Percentiles rank a stretch among this genome's conserved stretches.
Conservation (phyloP, 2,797 vertebrate genomes). For the Hippopotamyrus pictus region DNA sequence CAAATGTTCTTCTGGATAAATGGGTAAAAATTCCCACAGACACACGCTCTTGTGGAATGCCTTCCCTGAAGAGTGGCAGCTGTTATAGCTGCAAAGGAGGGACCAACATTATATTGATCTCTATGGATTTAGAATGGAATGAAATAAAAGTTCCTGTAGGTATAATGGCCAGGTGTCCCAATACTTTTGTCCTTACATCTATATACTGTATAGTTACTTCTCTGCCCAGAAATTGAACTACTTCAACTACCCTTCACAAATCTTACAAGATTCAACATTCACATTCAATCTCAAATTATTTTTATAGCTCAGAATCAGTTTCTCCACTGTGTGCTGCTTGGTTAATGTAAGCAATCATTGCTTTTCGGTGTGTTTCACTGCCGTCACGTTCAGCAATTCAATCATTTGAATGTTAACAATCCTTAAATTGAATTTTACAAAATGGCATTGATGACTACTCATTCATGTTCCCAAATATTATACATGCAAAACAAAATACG, state of each 20-base stretch:
- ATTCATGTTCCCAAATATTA: neutral
- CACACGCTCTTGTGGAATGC: neutral
- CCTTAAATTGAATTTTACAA: neutral
- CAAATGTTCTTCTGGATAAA: neutral
- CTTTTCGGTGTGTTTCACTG: neutral
- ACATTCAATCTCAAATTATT: neutral
- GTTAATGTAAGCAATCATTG: too few species aligned
- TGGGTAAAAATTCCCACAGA: neutral
- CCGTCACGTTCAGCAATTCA: neutral
- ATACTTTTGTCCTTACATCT: neutral
- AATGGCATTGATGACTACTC: neutral
- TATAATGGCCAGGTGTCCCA: neutral
- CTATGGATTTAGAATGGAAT: neutral
- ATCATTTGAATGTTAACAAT: neutral
- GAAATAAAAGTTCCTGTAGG: neutral
- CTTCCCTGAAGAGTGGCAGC: neutral
- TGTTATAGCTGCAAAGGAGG: neutral
- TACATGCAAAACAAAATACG: neutral
- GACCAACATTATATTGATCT: neutral
- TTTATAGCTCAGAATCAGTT: neutral
- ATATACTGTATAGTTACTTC: neutral
- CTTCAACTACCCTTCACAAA: neutral
- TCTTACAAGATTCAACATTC: neutral
- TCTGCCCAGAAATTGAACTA: neutral
- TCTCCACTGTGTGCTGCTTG: neutral